Conservation (phyloP, 2,113 vertebrate species). For the Lophura nycthemera region DNA sequence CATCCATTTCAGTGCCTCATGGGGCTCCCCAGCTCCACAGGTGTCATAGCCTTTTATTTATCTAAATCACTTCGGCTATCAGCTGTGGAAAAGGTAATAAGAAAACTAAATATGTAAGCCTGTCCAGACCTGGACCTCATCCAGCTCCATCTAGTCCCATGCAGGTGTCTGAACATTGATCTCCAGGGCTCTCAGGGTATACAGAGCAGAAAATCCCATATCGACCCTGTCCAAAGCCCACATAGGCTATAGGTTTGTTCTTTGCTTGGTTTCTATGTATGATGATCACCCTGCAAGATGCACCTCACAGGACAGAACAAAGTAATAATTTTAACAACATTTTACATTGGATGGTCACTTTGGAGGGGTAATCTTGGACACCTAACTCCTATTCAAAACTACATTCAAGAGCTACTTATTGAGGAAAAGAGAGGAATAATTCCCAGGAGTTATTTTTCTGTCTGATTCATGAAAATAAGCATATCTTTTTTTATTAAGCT, state of each 20-base stretch:
- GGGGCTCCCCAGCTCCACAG: not conserved
- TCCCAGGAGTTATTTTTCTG: not conserved
- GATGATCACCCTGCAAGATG: not conserved
- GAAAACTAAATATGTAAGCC: slow-evolving; percentile 36
- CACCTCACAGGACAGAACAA: not conserved
- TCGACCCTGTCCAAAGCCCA: not conserved
- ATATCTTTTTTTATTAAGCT: not conserved
- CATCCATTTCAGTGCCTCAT: not conserved
- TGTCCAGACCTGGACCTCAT: slow-evolving; percentile 14
- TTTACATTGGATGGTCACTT: not conserved
- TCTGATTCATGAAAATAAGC: not conserved
- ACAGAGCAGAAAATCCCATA: not conserved
- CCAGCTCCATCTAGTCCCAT: not conserved
- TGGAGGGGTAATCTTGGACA: not conserved
- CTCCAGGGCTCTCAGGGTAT: not conserved
- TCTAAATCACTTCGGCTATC: slow-evolving; percentile 53
- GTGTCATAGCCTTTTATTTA: slow-evolving; percentile 30
- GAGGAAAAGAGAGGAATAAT: not conserved
- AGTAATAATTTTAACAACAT: not conserved
- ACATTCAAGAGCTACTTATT: not conserved
- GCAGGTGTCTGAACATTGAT: not conserved
- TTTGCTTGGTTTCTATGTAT: not conserved
- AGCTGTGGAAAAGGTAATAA: slow-evolving; percentile 36
- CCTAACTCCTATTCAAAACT: not conserved
- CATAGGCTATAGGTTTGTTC: not conserved